Conservation (phyloP, 2,113 vertebrate species). For the Pelodiscus sinensis region DNA sequence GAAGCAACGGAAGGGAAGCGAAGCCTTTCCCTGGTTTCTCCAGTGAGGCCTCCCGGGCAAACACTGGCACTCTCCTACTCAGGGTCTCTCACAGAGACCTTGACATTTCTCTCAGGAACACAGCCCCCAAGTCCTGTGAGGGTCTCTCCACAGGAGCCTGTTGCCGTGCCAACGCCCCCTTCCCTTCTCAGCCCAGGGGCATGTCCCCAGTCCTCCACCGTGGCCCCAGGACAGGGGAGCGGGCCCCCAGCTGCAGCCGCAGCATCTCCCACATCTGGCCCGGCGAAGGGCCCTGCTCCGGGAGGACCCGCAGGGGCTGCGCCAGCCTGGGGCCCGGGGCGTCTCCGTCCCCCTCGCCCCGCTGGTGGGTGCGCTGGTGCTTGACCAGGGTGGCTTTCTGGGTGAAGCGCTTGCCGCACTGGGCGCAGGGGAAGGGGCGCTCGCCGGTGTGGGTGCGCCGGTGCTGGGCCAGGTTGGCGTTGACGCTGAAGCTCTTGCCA, state of each 20-base stretch:
- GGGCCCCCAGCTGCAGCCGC: not conserved
- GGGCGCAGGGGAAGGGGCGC: not conserved
- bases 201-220: not conserved
- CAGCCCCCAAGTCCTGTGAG: not conserved
- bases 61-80: not conserved
- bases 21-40: not conserved
- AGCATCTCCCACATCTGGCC: not conserved
- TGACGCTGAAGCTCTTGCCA: constrained; percentile 5
- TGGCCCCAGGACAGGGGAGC: not conserved
- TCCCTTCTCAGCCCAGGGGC: not conserved
- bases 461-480: not conserved
- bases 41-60: not conserved
- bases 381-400: not conserved
- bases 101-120: not conserved
- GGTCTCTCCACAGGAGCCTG: not conserved
- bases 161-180: not conserved
- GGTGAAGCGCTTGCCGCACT: constrained; percentile 23
- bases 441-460: not conserved
- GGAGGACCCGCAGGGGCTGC: not conserved
- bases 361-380: not conserved
- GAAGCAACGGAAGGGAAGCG: not conserved
- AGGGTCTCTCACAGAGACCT: not conserved
- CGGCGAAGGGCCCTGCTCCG: not conserved
- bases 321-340: not conserved
- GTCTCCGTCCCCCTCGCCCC: not conserved